These are phyloP conservation scores for Lepidostoma basale DNA, from an alignment of 1,140 invertebrate species.

Conservation along the genomic window DNA sequence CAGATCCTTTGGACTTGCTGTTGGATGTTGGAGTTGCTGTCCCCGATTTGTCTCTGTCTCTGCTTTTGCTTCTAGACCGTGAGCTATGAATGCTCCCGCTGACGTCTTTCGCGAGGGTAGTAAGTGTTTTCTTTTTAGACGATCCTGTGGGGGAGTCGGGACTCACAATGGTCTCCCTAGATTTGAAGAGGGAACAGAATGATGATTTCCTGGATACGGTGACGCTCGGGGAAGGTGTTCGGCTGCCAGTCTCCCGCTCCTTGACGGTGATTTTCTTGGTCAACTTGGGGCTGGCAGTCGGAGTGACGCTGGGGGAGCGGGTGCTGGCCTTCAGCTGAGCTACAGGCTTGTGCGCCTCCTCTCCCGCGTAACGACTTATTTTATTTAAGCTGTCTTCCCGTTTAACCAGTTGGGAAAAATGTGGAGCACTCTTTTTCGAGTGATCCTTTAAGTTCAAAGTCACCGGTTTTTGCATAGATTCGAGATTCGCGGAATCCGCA, in stretches of 20 bases:
- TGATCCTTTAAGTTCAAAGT: slow-evolving; percentile 55
- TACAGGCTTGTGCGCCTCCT: slow-evolving; percentile 43
- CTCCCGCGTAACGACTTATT: slow-evolving; percentile 37
- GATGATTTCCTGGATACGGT: slow-evolving; percentile 76
- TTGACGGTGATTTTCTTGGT: slow-evolving; percentile 49
- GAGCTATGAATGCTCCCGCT: slow-evolving; percentile 45
- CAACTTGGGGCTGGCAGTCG: slow-evolving; percentile 55
- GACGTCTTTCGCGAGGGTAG: slow-evolving; percentile 28
- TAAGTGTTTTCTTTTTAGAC: slow-evolving; percentile 50
- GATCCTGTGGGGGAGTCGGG: slow-evolving; percentile 69
- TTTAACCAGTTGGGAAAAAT: slow-evolving; percentile 48
- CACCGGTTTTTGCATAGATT: slow-evolving; percentile 54
- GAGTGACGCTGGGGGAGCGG: slow-evolving; percentile 48
- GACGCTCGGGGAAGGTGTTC: slow-evolving; percentile 58
- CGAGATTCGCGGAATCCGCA: slow-evolving; percentile 43
- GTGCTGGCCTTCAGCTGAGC: not conserved
- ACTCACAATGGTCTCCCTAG: slow-evolving; percentile 64
- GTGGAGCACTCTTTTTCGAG: slow-evolving; percentile 45
- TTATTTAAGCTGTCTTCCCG: slow-evolving; percentile 44
- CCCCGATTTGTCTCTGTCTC: slow-evolving; percentile 52
- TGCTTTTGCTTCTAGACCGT: slow-evolving; percentile 69
- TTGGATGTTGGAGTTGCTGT: slow-evolving; percentile 60
- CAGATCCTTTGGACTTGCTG: slow-evolving; percentile 65
- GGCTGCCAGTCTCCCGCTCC: slow-evolving; percentile 50
- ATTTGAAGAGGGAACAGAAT: slow-evolving; percentile 78